Conservation (phyloP, 1,140 invertebrate species). For the Tribolium castaneum region DNA sequence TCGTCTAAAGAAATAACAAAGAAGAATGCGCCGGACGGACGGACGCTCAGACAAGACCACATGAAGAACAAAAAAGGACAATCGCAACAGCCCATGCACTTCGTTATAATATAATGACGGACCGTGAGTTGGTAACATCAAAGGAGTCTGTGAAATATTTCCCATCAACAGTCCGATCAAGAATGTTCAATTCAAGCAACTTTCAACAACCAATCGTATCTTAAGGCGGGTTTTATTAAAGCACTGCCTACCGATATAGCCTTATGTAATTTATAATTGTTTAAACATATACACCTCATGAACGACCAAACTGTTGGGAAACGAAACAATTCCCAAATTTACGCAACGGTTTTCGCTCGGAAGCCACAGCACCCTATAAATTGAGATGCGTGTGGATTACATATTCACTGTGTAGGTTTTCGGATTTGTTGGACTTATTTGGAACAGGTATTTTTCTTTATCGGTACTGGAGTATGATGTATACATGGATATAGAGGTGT, state of each 20-base stretch:
- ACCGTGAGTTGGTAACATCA: constrained; percentile 44
- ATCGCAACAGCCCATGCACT: constrained; percentile 25
- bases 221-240: constrained; percentile 41
- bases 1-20: constrained; percentile 15
- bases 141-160: constrained; percentile 46
- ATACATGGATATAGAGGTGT: not conserved
- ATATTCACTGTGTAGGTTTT: not conserved
- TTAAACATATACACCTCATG: constrained; percentile 5
- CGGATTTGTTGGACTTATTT: not conserved
- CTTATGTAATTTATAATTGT: constrained; percentile 42
- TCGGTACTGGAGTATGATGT: not conserved
- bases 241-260: constrained; percentile 34
- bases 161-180: constrained; percentile 42
- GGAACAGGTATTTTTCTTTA: not conserved
- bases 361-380: not conserved
- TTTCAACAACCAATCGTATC: constrained; percentile 33
- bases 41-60: constrained; percentile 9
- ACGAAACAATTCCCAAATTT: not conserved
- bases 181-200: constrained; percentile 39
- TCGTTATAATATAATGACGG: constrained; percentile 44
- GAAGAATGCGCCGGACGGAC: constrained; percentile 2
- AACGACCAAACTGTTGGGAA: no score
- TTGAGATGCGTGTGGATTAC: not conserved
- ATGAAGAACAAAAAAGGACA: constrained; percentile 37
- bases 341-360: not conserved